Conservation (phyloP, 2,113 vertebrate species). For the Xiphophorus couchianus region DNA sequence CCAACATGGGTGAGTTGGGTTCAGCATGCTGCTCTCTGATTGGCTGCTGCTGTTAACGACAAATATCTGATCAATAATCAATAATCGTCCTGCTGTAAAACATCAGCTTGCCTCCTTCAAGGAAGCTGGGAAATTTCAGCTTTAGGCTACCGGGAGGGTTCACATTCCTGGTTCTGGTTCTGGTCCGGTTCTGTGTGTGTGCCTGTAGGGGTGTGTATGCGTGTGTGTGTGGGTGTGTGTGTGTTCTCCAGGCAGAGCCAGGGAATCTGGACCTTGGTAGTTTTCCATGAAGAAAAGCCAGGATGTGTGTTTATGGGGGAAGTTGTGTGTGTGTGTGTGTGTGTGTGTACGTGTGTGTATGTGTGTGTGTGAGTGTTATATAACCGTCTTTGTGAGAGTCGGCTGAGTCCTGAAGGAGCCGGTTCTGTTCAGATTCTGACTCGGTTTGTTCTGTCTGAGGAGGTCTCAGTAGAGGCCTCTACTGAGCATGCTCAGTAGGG, state of each 20-base stretch:
- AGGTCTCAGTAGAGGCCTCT: background rate
- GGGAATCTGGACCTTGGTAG: background rate
- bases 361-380: background rate
- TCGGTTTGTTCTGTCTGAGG: background rate
- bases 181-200: background rate
- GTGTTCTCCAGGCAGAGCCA: too few relatives aligned
- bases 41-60: background rate
- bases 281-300: background rate
- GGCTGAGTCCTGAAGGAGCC: background rate
- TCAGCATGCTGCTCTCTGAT: background rate
- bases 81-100: background rate
- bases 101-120: background rate
- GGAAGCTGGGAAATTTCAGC: background rate
- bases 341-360: background rate
- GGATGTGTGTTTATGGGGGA: too few relatives aligned
- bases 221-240: background rate
- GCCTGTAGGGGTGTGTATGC: background rate
- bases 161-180: too few relatives aligned
- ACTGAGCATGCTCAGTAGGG: background rate
- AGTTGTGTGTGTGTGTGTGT: too few relatives aligned
- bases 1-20: slow-evolving; percentile 41
- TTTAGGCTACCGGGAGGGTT: background rate
- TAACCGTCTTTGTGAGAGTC: background rate
- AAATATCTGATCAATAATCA: background rate
- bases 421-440: background rate